Conservation (phyloP, 2,113 vertebrate species). For the Saccopteryx leptura region DNA sequence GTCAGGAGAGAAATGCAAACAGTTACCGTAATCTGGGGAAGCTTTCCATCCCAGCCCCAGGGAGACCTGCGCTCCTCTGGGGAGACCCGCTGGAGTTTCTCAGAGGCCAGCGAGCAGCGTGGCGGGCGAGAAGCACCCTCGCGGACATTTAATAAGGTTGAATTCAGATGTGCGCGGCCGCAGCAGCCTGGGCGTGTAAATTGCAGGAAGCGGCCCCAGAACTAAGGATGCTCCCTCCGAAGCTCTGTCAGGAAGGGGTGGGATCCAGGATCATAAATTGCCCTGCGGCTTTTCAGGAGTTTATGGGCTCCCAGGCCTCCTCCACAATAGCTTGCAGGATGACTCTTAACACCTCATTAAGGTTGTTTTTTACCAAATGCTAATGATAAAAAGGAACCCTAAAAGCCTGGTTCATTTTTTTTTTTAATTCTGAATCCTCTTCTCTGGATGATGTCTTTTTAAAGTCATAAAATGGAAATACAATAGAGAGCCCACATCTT, state of each 20-base stretch:
- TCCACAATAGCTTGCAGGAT: conserved; percentile 85
- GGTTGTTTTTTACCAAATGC: conserved; percentile 89
- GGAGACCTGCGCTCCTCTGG: rapidly evolving
- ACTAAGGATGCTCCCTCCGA: conserved; percentile 81
- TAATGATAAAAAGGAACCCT: conserved; percentile 88
- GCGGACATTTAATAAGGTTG: conserved; percentile 72
- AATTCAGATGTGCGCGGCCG: conserved; percentile 68
- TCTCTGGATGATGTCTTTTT: conserved; percentile 58
- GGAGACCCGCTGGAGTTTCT: neutral
- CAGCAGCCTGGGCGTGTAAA: conserved; percentile 78
- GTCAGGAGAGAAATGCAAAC: neutral
- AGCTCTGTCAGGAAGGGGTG: conserved; percentile 87
- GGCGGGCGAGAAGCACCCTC: neutral
- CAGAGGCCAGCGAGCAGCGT: neutral
- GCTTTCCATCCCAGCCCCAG: too few species aligned
- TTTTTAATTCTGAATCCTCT: conserved; percentile 84
- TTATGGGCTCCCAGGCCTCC: conserved; percentile 87
- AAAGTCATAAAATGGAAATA: conserved; percentile 89
- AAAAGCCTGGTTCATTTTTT: conserved; percentile 88
- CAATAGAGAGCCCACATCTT: conserved; percentile 71
- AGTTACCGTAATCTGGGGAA: neutral
- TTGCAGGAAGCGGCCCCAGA: conserved; percentile 80
- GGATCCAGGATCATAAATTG: conserved; percentile 87
- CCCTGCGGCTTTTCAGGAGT: conserved; percentile 88
- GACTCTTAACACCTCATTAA: conserved; percentile 91